Evolutionary conservation across 1,140 invertebrate species (phyloP), one percentile per base, ranked within the genome.

Genomic region (Drosophila pruinosa): DNA sequence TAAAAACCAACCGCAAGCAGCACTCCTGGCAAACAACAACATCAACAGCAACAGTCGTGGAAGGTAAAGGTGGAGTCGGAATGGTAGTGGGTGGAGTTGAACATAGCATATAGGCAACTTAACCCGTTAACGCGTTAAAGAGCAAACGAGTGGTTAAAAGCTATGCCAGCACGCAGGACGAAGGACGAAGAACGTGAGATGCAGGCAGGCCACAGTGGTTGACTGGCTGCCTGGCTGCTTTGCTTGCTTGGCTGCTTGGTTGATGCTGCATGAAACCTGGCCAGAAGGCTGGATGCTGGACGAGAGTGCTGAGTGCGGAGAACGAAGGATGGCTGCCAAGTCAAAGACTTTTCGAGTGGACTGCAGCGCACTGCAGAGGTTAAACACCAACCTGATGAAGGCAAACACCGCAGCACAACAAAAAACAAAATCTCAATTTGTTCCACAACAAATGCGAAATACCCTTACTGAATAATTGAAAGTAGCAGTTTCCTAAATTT

Each of bases 91-190:
- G 6, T 8, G 56, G 17, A 1, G 15, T n/a, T 6, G 21, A 17
- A 36, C 71, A 73, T 61, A 52, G 63, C 78, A 81, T 72, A 79
- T 81, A 74, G 80, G 72, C 76, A 86, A 86, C 80, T 85, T 85
- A 85, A 81, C 80, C 80, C 77, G 81, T 77, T 85, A 85, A 86
- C 76, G 80, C 81, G 80, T 85, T 85, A 85, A 85, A 85, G 76
- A 85, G 80, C 81, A 67, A 86, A 69, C 81, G 81, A 85, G 81
- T 85, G 81, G 81, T 80, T 85, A 85, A 85, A 86, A 85, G 81
- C 81, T 72, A 57, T 68, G 73, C 72, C 72, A 50, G 58, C 34
- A 57, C 36, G 34, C 1, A 19, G 31, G 31, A 62, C 14, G 41
- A 12, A 38, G 15, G 36, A 47, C 17, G 24, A 31, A 22, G 10